Conservation (phyloP, 2,113 vertebrate species). For the Pluvialis apricaria region DNA sequence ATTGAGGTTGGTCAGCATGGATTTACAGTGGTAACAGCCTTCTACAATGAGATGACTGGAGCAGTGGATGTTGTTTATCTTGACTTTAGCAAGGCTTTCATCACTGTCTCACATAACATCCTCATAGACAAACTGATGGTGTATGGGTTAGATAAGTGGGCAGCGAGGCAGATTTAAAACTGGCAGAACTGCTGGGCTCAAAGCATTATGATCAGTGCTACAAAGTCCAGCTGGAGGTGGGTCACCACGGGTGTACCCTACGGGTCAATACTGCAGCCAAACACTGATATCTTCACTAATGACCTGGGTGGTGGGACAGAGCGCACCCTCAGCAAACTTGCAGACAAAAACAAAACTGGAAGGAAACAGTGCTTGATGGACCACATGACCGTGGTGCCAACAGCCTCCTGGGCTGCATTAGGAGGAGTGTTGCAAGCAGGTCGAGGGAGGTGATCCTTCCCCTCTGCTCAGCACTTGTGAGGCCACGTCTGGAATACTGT, state of each 20-base stretch:
- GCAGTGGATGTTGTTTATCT: background rate
- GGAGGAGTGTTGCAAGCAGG: background rate
- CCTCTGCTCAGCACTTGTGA: background rate
- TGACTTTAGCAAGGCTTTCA: background rate
- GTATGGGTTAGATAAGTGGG: background rate
- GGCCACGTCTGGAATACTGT: background rate
- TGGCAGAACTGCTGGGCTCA: background rate
- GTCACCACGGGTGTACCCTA: fast-evolving
- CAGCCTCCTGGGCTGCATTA: background rate
- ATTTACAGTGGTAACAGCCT: background rate
- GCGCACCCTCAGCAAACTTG: background rate
- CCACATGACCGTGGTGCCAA: background rate
- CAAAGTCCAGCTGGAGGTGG: background rate
- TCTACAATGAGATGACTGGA: background rate
- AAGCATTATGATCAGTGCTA: background rate
- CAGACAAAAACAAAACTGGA: background rate
- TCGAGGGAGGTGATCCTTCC: background rate
- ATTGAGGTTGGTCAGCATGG: background rate
- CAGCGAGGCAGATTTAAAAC: background rate
- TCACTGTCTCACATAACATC: background rate
- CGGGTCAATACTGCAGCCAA: too few relatives aligned
- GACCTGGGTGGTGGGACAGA: background rate
- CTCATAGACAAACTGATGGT: background rate
- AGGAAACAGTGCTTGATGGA: background rate
- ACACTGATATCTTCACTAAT: background rate